These are phyloP conservation scores for Uloborus plumipes DNA, from an alignment of 2,888 invertebrate genomes.

Conservation along the genomic window DNA sequence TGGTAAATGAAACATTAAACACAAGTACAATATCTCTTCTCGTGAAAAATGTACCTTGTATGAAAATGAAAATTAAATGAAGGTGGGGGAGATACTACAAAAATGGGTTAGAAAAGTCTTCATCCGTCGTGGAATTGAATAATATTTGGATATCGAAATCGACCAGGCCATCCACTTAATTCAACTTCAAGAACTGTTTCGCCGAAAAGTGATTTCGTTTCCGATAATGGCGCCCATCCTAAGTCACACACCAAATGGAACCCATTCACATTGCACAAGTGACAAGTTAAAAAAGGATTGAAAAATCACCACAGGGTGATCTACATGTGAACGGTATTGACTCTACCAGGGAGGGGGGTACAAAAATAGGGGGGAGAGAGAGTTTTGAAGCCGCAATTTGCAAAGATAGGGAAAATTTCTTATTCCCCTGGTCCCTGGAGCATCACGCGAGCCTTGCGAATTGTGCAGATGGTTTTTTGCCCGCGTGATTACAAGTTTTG, in stretches of 20 bases:
- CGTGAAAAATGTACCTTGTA: no score
- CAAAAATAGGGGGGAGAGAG: not conserved
- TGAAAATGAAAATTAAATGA: no score
- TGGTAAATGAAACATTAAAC: no score
- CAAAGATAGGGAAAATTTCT: constrained; percentile 58
- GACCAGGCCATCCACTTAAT: no score
- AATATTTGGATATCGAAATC: not conserved
- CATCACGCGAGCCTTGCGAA: constrained; percentile 57
- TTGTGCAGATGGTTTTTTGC: constrained; percentile 57
- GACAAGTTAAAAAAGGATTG: constrained; percentile 42
- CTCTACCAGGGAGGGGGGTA: not conserved
- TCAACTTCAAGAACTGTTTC: no score
- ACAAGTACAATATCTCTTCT: no score
- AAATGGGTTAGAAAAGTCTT: not conserved
- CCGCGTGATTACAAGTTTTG: constrained; percentile 7
- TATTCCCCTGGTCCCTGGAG: constrained; percentile 16
- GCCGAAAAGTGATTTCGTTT: no score
- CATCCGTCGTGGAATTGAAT: not conserved
- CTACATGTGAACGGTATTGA: not conserved
- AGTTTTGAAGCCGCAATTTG: constrained; percentile 38
- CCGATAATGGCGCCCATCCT: no score
- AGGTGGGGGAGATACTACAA: no score
- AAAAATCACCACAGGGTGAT: constrained; percentile 25
- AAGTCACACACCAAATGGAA: not conserved
- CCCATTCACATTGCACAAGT: not conserved